Base-by-base conservation (phyloP, 2,888 invertebrate species). In the Gibbula magus region DNA sequence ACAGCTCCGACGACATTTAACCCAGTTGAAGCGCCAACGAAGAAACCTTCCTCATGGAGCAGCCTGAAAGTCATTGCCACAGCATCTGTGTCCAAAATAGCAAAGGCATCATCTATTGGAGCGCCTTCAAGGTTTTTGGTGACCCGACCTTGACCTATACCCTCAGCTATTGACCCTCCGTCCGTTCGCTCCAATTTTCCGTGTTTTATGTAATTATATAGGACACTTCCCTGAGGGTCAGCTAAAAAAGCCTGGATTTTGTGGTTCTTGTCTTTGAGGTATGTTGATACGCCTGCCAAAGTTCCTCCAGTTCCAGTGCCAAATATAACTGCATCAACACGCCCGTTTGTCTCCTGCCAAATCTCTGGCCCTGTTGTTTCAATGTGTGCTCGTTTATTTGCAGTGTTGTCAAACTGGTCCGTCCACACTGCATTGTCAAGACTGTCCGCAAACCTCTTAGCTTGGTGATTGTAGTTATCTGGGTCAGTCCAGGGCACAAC, bases 291-390 rank as follows among this genome's bases (percentile, higher is more conserved):
- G 45, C 93, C 93, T 79, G 91, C 91, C 18, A 93, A 83, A 4
- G 93, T 93, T 22, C 93, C 93, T 5, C 92, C 93, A n/a, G 93
- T 92, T 0, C 93, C 93, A 16, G 92, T 91, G 10, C 89, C 89
- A 87, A 93, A 92, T 0, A 90, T 89, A 7, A 93, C 89, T 76
- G 92, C 93, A 87, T 92, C 86, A 18, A 93, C 91, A 82, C 89
- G 91, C 0, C 92, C 92, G 56, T 85, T 89, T 32, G 93, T 93
- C 77, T 92, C 90, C 35, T 87, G 79, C 93, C 93, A 93, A 32
- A 93, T 93, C 84, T 93, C 93, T 32, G 93, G 93, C 13, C 93
- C 93, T 22, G 93, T 93, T 10, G 92, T 92, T 74, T 91, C 92
- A 53, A 91, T 88, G 79, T 93, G 93, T 8, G 92, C 92, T 39